phyloP scores from a whole-genome alignment of 1,140 invertebrate species.

The Drosophila triauraria region DNA sequence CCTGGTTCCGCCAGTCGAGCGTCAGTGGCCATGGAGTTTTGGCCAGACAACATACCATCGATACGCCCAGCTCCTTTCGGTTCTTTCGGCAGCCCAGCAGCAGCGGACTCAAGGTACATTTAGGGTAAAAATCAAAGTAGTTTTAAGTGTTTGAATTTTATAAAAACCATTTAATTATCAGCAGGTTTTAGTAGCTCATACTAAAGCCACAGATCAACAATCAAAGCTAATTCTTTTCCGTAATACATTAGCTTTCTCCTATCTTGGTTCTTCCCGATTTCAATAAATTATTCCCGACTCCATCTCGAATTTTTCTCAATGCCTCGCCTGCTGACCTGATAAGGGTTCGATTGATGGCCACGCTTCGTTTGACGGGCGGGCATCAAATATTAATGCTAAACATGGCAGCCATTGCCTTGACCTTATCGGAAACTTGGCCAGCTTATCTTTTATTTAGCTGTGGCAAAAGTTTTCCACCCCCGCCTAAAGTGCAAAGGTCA shows the following conservation, averaged over 20 bases:
- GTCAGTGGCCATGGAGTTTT: constrained; percentile 89
- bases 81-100: constrained; percentile 82
- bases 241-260: background rate
- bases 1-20: constrained; percentile 94
- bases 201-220: background rate
- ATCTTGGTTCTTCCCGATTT: background rate
- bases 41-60: constrained; percentile 94
- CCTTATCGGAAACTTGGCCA: constrained; percentile 47
- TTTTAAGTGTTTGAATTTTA: background rate
- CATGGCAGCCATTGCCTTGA: constrained; percentile 51
- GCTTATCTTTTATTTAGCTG: constrained; percentile 60
- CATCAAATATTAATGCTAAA: constrained; percentile 61
- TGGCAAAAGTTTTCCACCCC: constrained; percentile 35
- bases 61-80: constrained; percentile 92
- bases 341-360: constrained; percentile 49
- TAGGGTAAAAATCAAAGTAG: background rate
- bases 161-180: constrained; percentile 1
- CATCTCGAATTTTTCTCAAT: constrained; percentile 1
- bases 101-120: constrained; percentile 85
- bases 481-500: constrained; percentile 51
- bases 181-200: background rate
- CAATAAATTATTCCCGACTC: constrained; percentile 7
- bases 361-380: constrained; percentile 32
- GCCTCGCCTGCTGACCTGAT: constrained; percentile 17
- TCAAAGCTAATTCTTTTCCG: background rate